phyloP scores from a whole-genome alignment of 2,797 vertebrate genomes.

The Anableps anableps region DNA sequence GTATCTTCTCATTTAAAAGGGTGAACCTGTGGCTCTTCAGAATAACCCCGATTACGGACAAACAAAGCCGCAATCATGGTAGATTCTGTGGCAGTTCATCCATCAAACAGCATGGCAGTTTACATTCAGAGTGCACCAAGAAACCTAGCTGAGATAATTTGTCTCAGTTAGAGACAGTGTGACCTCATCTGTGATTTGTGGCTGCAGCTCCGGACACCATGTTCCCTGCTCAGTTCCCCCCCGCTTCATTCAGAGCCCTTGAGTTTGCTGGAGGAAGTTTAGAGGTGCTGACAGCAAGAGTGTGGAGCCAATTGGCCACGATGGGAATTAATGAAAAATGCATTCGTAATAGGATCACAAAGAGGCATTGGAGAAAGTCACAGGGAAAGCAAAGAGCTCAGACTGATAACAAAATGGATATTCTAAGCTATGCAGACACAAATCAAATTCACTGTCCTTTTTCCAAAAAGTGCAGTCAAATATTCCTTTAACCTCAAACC shows the following conservation, averaged over 20 bases:
- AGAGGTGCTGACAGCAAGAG: constrained; percentile 56
- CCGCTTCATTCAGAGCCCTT: constrained; percentile 54
- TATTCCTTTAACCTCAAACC: not conserved
- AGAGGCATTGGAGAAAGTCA: constrained; percentile 31
- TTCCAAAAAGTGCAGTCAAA: not conserved
- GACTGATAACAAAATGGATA: constrained; percentile 12
- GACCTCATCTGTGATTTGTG: constrained; percentile 72
- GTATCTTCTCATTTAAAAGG: constrained; percentile 7
- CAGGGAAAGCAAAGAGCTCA: constrained; percentile 27
- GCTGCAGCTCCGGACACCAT: constrained; percentile 37
- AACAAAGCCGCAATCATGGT: constrained; percentile 15
- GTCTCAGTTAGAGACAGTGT: constrained; percentile 45
- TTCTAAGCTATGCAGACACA: constrained; percentile 13
- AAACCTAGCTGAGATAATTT: constrained; percentile 56
- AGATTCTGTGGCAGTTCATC: constrained; percentile 37
- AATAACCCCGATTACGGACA: constrained; percentile 19
- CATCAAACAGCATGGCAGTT: constrained; percentile 34
- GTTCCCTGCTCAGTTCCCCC: constrained; percentile 14
- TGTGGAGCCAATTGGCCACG: constrained; percentile 60
- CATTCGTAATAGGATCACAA: constrained; percentile 76
- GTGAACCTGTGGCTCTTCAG: constrained; percentile 15
- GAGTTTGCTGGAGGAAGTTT: constrained; percentile 42
- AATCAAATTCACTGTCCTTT: too few relatives aligned
- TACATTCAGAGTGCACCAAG: constrained; percentile 49
- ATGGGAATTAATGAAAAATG: constrained; percentile 78